Evolutionary conservation across 1,140 invertebrate genomes (phyloP).

Genomic region (Drosophila lini): DNA sequence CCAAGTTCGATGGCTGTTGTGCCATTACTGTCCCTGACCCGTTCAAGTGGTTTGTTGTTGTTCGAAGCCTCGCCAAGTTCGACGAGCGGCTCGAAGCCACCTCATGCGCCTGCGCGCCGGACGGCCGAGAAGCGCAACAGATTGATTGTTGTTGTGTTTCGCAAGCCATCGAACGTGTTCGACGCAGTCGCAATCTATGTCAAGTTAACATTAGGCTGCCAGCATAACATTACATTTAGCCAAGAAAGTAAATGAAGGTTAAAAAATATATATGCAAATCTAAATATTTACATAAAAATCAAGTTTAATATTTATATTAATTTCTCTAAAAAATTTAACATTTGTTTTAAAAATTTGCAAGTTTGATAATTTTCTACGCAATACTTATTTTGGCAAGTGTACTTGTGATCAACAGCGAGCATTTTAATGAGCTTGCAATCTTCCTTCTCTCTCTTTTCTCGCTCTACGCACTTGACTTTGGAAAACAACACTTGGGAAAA

Average conservation of each 20-base stretch:
- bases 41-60: conserved; percentile 39
- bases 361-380: too few relatives aligned
- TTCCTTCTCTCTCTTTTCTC: background rate
- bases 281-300: too few relatives aligned
- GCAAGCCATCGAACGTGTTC: conserved; percentile 1
- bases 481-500: background rate
- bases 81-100: conserved; percentile 1
- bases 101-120: conserved; percentile 19
- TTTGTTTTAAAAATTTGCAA: too few relatives aligned
- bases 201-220: conserved; percentile 15
- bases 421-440: conserved; percentile 60
- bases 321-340: too few relatives aligned
- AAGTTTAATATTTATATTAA: too few relatives aligned
- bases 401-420: conserved; percentile 11
- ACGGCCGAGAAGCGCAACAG: conserved; percentile 32
- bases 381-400: too few relatives aligned
- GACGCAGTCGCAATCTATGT: background rate
- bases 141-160: conserved; percentile 4
- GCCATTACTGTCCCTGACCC: conserved; percentile 31
- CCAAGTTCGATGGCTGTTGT: background rate
- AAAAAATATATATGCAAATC: too few relatives aligned
- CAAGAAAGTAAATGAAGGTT: too few relatives aligned
- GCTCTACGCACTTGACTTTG: conserved; percentile 5
- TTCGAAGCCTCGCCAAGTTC: conserved; percentile 7
- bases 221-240: too few relatives aligned